phyloP scores from a whole-genome alignment of 2,888 invertebrate species.

The Monochamus alternatus region DNA sequence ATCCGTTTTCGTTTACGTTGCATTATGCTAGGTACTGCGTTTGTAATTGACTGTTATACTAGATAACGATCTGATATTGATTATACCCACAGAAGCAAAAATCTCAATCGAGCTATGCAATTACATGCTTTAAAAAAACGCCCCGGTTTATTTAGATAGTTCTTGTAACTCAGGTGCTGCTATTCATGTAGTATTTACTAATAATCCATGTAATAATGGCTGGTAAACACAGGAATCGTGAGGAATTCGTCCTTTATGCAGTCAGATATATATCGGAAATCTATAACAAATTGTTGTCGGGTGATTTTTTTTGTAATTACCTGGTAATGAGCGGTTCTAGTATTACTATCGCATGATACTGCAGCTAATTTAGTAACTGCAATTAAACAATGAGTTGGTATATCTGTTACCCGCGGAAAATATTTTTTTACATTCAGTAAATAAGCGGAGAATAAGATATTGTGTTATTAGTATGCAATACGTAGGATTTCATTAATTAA shows the following conservation, averaged over 20 bases:
- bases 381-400: not conserved
- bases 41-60: conserved; percentile 22
- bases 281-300: conserved; percentile 8
- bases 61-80: conserved; percentile 23
- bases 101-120: conserved; percentile 13
- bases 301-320: not conserved
- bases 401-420: not conserved
- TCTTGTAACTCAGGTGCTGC: conserved; percentile 25
- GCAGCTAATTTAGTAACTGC: not conserved
- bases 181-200: conserved; percentile 13
- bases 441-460: not conserved
- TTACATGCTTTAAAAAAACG: conserved; percentile 10
- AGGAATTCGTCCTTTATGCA: conserved; percentile 20
- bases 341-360: not conserved
- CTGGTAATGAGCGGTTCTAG: conserved; percentile 9
- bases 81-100: conserved; percentile 29
- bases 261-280: conserved; percentile 7
- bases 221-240: conserved; percentile 22
- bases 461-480: not conserved
- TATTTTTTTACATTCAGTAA: not conserved
- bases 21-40: conserved; percentile 10
- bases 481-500: not conserved
- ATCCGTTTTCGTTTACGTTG: conserved; percentile 20
- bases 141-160: conserved; percentile 11
- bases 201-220: conserved; percentile 16